Conservation (phyloP, 1,140 invertebrate species). For the Aphaenogaster rudis region DNA sequence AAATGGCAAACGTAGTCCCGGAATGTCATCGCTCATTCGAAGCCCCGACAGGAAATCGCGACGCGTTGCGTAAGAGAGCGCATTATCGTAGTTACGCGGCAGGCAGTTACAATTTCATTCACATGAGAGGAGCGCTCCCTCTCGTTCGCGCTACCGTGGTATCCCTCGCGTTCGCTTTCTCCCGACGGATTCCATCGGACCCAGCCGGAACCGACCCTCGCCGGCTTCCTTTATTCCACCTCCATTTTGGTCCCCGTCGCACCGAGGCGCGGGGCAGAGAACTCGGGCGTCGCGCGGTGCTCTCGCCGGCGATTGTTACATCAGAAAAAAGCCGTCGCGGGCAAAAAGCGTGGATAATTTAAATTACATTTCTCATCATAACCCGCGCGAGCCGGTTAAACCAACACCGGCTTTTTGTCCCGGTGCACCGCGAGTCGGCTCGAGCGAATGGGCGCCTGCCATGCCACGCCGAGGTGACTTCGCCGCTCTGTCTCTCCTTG, state of each 20-base stretch:
- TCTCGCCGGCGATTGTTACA: constrained; percentile 76
- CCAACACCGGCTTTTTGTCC: constrained; percentile 78
- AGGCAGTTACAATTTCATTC: constrained; percentile 82
- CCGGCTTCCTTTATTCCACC: constrained; percentile 23
- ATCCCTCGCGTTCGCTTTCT: constrained; percentile 76
- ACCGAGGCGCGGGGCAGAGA: background rate
- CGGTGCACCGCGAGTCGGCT: constrained; percentile 41
- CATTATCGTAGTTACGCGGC: constrained; percentile 78
- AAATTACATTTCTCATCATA: constrained; percentile 85
- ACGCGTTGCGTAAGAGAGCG: constrained; percentile 78
- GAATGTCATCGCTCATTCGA: constrained; percentile 16
- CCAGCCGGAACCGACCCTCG: background rate
- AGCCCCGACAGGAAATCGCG: constrained; percentile 70
- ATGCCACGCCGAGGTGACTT: constrained; percentile 52
- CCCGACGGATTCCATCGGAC: constrained; percentile 44
- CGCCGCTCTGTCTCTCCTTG: constrained; percentile 63
- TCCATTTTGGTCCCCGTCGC: constrained; percentile 58
- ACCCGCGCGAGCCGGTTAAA: constrained; percentile 79
- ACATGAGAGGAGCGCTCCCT: constrained; percentile 74
- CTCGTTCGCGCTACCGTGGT: constrained; percentile 67
- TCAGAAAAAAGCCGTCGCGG: constrained; percentile 68
- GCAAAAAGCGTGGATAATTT: constrained; percentile 85
- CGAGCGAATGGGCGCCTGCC: constrained; percentile 52
- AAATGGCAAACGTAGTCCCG: constrained; percentile 3
- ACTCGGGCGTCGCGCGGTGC: constrained; percentile 44